Conservation (phyloP, 2,888 invertebrate species). For the Tinea trinotella region DNA sequence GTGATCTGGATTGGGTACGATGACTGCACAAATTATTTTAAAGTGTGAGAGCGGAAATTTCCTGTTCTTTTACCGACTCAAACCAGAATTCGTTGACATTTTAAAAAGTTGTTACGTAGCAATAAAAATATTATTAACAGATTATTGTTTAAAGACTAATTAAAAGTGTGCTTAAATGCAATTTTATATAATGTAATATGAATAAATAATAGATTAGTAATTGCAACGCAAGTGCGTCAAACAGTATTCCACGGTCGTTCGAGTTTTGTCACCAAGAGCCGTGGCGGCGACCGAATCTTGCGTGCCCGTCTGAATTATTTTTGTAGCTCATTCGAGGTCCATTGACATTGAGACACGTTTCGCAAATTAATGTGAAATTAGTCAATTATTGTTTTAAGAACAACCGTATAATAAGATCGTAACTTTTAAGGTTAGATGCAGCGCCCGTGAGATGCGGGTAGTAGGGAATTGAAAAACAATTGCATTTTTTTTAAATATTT, state of each 20-base stretch:
- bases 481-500: too few relatives aligned
- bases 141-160: too few relatives aligned
- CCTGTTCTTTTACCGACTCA: not conserved
- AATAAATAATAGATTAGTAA: not conserved
- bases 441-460: too few relatives aligned
- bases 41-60: not conserved
- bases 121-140: not conserved
- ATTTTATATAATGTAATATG: not conserved
- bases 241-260: constrained; percentile 1
- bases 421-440: too few relatives aligned
- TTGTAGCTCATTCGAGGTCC: constrained; percentile 53
- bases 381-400: not conserved
- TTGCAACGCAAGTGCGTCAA: constrained; percentile 6
- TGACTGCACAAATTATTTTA: too few relatives aligned
- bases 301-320: constrained; percentile 60
- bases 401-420: too few relatives aligned
- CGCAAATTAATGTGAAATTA: constrained; percentile 22
- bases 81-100: not conserved
- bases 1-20: too few relatives aligned
- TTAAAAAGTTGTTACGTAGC: not conserved
- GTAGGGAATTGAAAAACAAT: too few relatives aligned
- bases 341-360: constrained; percentile 28
- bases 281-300: constrained; percentile 26
- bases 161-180: not conserved
- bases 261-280: not conserved